Evolutionary conservation across 2,113 vertebrate species (phyloP), one percentile per base, ranked within the genome.

Genomic region (Eretmochelys imbricata): DNA sequence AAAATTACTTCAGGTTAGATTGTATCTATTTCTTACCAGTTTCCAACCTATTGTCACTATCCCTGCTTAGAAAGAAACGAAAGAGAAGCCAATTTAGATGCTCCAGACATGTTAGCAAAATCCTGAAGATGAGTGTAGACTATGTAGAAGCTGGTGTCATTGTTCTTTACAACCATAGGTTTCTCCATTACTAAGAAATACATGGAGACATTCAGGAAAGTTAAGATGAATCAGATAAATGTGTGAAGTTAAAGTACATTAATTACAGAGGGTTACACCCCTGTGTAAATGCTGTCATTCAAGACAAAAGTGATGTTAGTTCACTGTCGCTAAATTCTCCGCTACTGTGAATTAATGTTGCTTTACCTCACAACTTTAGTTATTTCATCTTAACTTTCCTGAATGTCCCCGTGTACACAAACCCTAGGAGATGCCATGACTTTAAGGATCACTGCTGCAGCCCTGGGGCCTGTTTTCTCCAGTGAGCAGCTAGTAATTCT

Each of bases 11-110:
- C 62, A 75, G 69, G 38, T 46, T 93, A 81, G 89, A 90, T 93
- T 89, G 38, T 62, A 59, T 86, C 90, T 93, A 88, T 65, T 69
- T n/a, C 57, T 97, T 91, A 97, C 81, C 84, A 88, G 19, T 35
- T 35, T 72, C 82, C 85, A 90, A 96, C 90, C 80, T 88, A 86
- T 80, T 90, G 24, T 62, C 85, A 8, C 49, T 75, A 1, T 76
- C 87, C 51, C 42, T 89, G 20, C n/a, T 86, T 93, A 55, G 48
- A 62, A 88, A 92, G 51, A 91, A 96, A 94, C 91, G 95, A 93
- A 69, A 86, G 65, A 90, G 93, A 94, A 94, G 82, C 86, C 65
- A 90, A 25, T 11, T 89, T 75, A 97, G 79, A 46, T 83, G 84
- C 83, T 72, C 55, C 50, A 85, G 86, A 84, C 89, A 83, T 69